These are phyloP conservation scores for Aramus guarauna DNA, from an alignment of 2,113 vertebrate genomes.

Conservation along the genomic window DNA sequence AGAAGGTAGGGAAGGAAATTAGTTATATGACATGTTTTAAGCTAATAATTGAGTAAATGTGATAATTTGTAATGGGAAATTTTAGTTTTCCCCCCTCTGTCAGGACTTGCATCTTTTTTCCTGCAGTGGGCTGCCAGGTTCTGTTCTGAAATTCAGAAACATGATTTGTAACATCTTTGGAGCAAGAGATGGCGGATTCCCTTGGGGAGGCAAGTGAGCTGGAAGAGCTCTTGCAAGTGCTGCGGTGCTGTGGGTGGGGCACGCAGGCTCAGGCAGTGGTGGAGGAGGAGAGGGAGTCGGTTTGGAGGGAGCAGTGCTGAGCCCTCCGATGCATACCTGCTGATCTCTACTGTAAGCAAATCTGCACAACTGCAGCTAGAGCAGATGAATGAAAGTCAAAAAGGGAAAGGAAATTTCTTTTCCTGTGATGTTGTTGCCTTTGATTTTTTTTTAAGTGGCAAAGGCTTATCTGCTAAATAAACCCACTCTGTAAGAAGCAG, in stretches of 20 bases:
- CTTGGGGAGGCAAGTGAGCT: background rate
- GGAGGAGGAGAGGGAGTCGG: background rate
- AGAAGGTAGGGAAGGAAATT: background rate
- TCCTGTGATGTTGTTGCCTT: background rate
- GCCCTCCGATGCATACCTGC: background rate
- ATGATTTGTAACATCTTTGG: background rate
- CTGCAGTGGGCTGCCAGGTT: background rate
- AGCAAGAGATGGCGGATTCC: background rate
- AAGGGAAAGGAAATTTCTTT: background rate
- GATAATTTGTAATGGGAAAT: background rate
- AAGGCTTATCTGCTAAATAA: slow-evolving; percentile 15
- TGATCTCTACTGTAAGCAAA: slow-evolving; percentile 36
- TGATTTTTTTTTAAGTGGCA: background rate
- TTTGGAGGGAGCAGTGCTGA: background rate
- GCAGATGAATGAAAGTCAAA: background rate
- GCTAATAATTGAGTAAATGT: background rate
- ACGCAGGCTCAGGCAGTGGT: background rate
- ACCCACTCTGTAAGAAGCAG: background rate
- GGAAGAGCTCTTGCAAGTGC: slow-evolving; percentile 5
- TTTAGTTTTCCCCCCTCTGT: background rate
- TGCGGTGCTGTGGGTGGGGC: slow-evolving; percentile 53
- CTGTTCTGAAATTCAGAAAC: background rate
- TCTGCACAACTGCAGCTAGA: background rate
- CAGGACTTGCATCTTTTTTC: background rate
- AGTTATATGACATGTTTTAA: background rate